Conservation (phyloP, 2,888 invertebrate genomes). For the Stomorhina lunata region DNA sequence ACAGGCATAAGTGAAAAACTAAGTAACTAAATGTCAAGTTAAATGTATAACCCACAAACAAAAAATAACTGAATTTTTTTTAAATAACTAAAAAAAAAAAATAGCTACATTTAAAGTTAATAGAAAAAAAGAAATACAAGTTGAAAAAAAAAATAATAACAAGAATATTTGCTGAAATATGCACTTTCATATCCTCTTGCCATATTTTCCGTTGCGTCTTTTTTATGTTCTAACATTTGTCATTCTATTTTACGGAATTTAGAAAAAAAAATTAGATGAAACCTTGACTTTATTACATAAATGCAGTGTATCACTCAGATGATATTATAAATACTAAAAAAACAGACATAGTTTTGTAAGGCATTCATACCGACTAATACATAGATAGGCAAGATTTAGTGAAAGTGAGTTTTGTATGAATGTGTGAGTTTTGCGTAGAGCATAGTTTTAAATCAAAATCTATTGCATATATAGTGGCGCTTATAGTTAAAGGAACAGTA, state of each 20-base stretch:
- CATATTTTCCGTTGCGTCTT: conserved; percentile 50
- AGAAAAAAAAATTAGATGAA: conserved; percentile 7
- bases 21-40: conserved; percentile 57
- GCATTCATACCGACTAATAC: neutral
- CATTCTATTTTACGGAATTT: conserved; percentile 20
- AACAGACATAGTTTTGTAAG: conserved; percentile 17
- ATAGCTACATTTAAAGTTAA: conserved; percentile 22
- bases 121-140: conserved; percentile 15
- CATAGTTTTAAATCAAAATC: conserved; percentile 9
- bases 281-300: conserved; percentile 63
- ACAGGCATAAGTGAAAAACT: conserved; percentile 41
- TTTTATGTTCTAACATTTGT: conserved; percentile 52
- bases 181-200: conserved; percentile 64
- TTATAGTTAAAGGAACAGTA: neutral
- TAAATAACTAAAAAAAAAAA: neutral
- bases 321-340: conserved; percentile 43
- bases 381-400: neutral
- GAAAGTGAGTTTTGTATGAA: conserved; percentile 3
- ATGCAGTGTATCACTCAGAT: conserved; percentile 12
- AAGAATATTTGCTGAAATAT: conserved; percentile 59
- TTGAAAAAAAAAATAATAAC: neutral
- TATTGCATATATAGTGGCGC: neutral
- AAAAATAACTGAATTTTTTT: neutral
- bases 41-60: conserved; percentile 40
- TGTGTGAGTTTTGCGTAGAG: conserved; percentile 1